A percentile compares a stretch with the other conserved stretches of the same genome.
These are phyloP conservation scores for Sphenopsis melanotis DNA, from an alignment of 2,797 vertebrate genomes.

Conservation along the genomic window DNA sequence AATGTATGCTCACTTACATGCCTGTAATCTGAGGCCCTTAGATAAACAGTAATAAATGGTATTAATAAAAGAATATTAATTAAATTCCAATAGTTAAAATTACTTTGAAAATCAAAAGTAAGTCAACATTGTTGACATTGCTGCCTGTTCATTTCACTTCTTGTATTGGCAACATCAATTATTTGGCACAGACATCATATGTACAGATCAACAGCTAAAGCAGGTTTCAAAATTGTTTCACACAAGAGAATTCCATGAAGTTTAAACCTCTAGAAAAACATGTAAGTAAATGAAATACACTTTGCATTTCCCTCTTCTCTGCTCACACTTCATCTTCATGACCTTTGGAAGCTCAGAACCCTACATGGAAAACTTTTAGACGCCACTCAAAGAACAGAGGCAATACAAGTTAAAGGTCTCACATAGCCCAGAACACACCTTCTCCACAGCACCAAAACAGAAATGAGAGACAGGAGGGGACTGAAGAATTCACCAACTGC, in stretches of 20 bases:
- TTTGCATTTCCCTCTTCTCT: not conserved
- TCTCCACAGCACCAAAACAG: not conserved
- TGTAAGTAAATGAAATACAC: not conserved
- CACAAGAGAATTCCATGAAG: not conserved
- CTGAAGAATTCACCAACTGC: not conserved
- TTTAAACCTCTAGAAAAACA: not conserved
- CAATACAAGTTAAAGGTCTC: not conserved
- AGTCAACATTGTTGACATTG: not conserved
- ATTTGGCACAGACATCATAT: not conserved
- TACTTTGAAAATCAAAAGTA: not conserved
- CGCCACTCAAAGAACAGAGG: not conserved
- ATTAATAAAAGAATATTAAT: not conserved
- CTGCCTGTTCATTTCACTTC: not conserved
- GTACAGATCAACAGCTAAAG: not conserved
- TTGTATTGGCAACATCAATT: not conserved
- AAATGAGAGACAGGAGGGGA: not conserved
- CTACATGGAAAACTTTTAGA: not conserved
- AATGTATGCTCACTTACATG: not conserved
- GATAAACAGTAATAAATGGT: not conserved
- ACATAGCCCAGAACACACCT: rapidly evolving
- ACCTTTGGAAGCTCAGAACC: not conserved
- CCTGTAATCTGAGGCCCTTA: not conserved
- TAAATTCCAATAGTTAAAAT: not conserved
- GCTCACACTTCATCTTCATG: not conserved
- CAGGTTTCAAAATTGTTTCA: not conserved